phyloP scores from a whole-genome alignment of 2,888 invertebrate species.

The Rhaphigaster nebulosa region DNA sequence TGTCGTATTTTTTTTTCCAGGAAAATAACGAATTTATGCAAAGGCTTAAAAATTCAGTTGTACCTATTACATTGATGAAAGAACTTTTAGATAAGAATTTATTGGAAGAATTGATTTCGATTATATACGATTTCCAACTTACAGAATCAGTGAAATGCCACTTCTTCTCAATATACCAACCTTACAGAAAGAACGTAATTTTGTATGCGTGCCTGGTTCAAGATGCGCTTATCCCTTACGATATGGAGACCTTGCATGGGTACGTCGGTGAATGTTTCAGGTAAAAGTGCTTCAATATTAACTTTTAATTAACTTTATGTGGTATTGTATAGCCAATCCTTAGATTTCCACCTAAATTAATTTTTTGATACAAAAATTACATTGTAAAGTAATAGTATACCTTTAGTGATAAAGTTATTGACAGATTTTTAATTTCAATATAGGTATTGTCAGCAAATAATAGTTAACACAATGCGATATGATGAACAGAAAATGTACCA shows the following conservation, averaged over 20 bases:
- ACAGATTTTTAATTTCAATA: background rate
- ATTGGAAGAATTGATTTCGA: background rate
- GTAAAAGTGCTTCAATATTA: background rate
- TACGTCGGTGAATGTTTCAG: constrained; percentile 54
- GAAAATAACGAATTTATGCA: constrained; percentile 39
- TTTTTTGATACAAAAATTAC: no score
- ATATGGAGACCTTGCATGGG: background rate
- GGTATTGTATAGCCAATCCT: no score
- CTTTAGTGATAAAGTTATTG: background rate
- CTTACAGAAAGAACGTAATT: constrained; percentile 32
- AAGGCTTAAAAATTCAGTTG: constrained; percentile 3
- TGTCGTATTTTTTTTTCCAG: background rate
- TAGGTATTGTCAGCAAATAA: constrained; percentile 48
- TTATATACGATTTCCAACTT: background rate
- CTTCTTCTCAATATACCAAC: constrained; percentile 18
- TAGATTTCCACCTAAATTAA: no score
- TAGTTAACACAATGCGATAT: constrained; percentile 37
- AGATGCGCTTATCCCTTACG: background rate
- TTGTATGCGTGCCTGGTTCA: background rate
- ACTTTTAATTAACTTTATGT: background rate
- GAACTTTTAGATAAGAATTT: background rate
- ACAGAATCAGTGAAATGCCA: background rate
- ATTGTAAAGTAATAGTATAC: no score
- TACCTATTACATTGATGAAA: background rate
- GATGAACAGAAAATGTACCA: constrained; percentile 16